Conservation (phyloP, 2,113 vertebrate species). For the Boulengeromyrus knoepffleri region DNA sequence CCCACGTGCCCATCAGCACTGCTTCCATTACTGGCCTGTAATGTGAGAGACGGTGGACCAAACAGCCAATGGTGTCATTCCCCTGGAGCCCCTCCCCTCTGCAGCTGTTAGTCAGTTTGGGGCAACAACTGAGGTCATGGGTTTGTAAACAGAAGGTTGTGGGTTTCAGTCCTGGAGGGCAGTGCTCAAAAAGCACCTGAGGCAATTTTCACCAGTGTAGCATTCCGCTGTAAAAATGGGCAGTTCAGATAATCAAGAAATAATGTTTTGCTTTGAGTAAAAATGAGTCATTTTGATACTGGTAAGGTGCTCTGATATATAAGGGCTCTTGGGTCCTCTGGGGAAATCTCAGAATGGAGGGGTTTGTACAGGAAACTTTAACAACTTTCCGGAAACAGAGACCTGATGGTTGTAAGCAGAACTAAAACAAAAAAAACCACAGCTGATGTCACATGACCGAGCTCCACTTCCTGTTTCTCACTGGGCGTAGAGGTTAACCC, state of each 20-base stretch:
- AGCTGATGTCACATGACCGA: neutral
- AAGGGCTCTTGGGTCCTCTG: neutral
- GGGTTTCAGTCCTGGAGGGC: neutral
- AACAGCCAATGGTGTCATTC: neutral
- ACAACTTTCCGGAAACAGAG: neutral
- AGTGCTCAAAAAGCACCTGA: neutral
- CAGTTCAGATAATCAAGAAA: neutral
- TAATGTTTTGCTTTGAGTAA: neutral
- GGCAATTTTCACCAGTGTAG: neutral
- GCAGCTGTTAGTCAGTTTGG: neutral
- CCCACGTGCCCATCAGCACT: neutral
- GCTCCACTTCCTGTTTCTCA: neutral
- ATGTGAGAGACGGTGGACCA: constrained; percentile 16
- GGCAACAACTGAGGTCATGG: neutral
- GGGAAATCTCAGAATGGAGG: neutral
- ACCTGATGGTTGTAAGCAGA: constrained; percentile 8
- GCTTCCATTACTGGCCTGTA: constrained; percentile 30
- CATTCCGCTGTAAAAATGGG: neutral
- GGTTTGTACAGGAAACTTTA: neutral
- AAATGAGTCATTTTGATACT: neutral
- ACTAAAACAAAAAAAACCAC: constrained; percentile 1
- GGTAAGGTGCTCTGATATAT: neutral
- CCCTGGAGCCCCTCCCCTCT: neutral
- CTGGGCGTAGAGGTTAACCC: neutral
- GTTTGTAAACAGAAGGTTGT: neutral